Evolutionary conservation across 92 coral and sea anemone genomes (phyloP), one percentile per base, ranked within the genome.

Genomic region (Phenganax marumi): DNA sequence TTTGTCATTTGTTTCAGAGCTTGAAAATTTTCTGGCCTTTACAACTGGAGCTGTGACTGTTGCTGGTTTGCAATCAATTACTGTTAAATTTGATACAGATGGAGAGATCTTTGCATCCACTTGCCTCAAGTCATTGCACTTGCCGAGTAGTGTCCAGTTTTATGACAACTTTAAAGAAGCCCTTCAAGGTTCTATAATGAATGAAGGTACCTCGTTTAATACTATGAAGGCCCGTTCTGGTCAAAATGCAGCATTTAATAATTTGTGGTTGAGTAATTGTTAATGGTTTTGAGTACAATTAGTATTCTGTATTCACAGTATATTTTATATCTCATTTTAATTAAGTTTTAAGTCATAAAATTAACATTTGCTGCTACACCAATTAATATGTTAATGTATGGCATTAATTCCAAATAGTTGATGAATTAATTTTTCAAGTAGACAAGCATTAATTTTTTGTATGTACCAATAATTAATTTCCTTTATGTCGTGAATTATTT

Each of bases 71-170:
- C 51, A 52, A 57, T 56, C 55, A 56, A 81, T 81, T 57, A 25
- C 76, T 55, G 81, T 72, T 19, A 13, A 48, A 26, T 80, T 86
- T 46, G 80, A 74, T 86, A 85, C 63, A 12, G 72, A 21, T 71
- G 89, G 81, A 73, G 78, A 79, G 49, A 86, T 86, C 14, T 86
- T 86, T 86, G 89, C 86, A 24, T 86, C 86, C 0, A 75, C 89
- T 0, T 86, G 89, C 81, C 53, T 52, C 12, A 57, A 81, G 19
- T 79, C 84, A 47, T 48, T 82, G 33, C 81, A 81, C 26, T 79
- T 81, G 39, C 89, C 89, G 50, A 18, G 11, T 49, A 58, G 60
- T 6, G 84, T 86, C 65, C 49, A 22, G 18, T 68, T 62, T 8
- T 86, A 86, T 49, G 89, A 68, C 8, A 23, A 64, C 7, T 81